Evolutionary conservation across 2,888 invertebrate species (phyloP).

Genomic region (Kryphioiulus occultus): DNA sequence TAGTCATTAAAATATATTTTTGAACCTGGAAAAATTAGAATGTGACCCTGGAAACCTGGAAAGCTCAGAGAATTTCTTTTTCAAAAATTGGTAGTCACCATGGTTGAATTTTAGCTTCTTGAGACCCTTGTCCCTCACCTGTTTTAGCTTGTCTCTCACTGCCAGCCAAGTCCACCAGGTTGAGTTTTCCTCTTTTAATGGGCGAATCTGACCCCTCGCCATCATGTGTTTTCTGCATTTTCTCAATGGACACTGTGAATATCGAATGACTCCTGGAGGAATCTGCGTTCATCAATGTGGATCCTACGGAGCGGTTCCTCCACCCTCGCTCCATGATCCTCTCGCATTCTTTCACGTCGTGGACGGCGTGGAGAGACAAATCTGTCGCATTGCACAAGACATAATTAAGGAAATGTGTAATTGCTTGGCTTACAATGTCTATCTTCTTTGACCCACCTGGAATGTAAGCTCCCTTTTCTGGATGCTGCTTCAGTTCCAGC

Average conservation of each 20-base stretch:
- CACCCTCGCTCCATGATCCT: conserved; percentile 77
- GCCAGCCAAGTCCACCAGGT: conserved; percentile 88
- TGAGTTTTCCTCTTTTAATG: conserved; percentile 77
- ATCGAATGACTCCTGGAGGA: conserved; percentile 88
- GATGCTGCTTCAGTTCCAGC: conserved; percentile 73
- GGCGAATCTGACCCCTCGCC: conserved; percentile 65
- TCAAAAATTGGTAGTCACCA: no score
- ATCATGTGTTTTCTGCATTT: conserved; percentile 68
- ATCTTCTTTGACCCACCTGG: no score
- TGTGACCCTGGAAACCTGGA: no score
- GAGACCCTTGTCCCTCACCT: conserved; percentile 62
- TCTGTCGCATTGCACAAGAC: conserved; percentile 62
- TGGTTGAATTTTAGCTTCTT: no score
- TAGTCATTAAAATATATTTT: no score
- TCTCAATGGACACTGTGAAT: conserved; percentile 84
- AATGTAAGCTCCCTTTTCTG: conserved; percentile 72
- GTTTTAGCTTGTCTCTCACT: conserved; percentile 84
- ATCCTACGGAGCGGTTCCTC: conserved; percentile 80
- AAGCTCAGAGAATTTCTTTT: no score
- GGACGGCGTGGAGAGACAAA: conserved; percentile 77
- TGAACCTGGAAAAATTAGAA: no score
- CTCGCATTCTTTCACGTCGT: conserved; percentile 79
- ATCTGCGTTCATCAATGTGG: conserved; percentile 88
- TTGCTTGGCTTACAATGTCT: not conserved
- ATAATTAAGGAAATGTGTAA: not conserved